These are phyloP conservation scores for Indicator maculatus DNA, from an alignment of 2,113 vertebrate genomes.

Conservation along the genomic window DNA sequence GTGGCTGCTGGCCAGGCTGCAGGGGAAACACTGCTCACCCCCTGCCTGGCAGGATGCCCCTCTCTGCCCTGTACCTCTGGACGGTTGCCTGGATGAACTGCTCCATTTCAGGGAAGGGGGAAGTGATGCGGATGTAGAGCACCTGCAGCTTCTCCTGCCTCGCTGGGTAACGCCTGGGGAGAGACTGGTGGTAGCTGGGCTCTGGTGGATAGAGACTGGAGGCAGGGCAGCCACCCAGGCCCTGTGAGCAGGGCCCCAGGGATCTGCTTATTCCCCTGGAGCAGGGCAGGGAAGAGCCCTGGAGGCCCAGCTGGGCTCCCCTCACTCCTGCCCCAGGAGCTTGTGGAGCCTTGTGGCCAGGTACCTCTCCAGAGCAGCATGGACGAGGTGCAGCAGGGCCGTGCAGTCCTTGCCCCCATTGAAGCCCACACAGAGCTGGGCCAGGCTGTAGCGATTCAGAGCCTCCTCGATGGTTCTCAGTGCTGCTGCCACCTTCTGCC, in stretches of 20 bases:
- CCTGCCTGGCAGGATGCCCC: background rate
- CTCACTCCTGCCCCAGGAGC: background rate
- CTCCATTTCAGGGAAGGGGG: constrained; percentile 93
- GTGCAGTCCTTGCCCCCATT: constrained; percentile 99
- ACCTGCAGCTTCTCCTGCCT: constrained; percentile 83
- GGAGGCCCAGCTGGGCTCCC: accelerated
- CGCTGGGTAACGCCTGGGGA: constrained; percentile 78
- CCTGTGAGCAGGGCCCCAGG: accelerated
- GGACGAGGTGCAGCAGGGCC: constrained; percentile 89
- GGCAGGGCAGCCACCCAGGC: background rate
- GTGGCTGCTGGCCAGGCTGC: accelerated
- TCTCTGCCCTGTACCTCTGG: constrained; percentile 77
- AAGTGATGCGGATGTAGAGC: constrained; percentile 87
- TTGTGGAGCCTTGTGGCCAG: accelerated
- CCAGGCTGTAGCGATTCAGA: constrained; percentile 81
- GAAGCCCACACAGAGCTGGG: constrained; percentile 90
- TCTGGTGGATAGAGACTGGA: accelerated
- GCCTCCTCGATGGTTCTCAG: constrained; percentile 85
- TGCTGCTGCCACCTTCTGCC: constrained; percentile 84
- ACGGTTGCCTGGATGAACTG: constrained; percentile 92
- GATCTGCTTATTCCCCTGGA: too few relatives aligned
- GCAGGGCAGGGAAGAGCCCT: background rate
- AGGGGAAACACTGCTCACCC: background rate
- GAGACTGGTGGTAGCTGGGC: background rate
- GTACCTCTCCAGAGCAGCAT: constrained; percentile 88